These are phyloP conservation scores for Cyclophora albipunctata DNA, from an alignment of 2,888 invertebrate genomes.

Conservation along the genomic window DNA sequence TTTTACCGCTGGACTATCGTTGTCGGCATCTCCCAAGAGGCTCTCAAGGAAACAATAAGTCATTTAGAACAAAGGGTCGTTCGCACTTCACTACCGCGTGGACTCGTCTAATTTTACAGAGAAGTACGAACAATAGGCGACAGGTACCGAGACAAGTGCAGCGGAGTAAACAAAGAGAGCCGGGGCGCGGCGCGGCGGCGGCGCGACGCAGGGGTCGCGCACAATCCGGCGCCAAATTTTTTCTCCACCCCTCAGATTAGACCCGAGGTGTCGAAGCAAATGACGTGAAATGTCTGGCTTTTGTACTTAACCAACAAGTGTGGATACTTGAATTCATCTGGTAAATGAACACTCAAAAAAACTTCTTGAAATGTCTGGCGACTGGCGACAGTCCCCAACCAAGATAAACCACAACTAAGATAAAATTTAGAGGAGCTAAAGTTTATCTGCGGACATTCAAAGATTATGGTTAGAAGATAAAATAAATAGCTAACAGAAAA, in stretches of 20 bases:
- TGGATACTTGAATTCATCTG: constrained; percentile 28
- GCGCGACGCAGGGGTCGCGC: constrained; percentile 38
- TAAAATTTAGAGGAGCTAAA: too few relatives aligned
- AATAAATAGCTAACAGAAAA: too few relatives aligned
- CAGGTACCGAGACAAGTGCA: constrained; percentile 58
- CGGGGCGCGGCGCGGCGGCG: constrained; percentile 38
- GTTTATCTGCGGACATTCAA: too few relatives aligned
- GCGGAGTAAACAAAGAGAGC: constrained; percentile 42
- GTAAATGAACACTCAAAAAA: constrained; percentile 17
- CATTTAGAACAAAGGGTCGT: constrained; percentile 26
- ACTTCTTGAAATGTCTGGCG: constrained; percentile 23
- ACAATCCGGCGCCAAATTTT: constrained; percentile 68
- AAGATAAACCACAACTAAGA: too few relatives aligned
- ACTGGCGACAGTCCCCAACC: not conserved
- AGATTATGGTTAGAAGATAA: too few relatives aligned
- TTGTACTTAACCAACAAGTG: constrained; percentile 51
- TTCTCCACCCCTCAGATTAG: constrained; percentile 44
- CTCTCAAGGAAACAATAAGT: constrained; percentile 34
- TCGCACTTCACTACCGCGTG: constrained; percentile 38
- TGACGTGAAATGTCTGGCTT: constrained; percentile 65
- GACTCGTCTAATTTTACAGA: constrained; percentile 43
- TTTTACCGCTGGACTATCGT: constrained; percentile 16
- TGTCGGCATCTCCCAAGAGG: constrained; percentile 28
- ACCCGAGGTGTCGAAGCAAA: constrained; percentile 61
- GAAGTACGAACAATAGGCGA: constrained; percentile 43